phyloP scores from a whole-genome alignment of 2,888 invertebrate genomes.

The Aleiodes leptofemur region DNA sequence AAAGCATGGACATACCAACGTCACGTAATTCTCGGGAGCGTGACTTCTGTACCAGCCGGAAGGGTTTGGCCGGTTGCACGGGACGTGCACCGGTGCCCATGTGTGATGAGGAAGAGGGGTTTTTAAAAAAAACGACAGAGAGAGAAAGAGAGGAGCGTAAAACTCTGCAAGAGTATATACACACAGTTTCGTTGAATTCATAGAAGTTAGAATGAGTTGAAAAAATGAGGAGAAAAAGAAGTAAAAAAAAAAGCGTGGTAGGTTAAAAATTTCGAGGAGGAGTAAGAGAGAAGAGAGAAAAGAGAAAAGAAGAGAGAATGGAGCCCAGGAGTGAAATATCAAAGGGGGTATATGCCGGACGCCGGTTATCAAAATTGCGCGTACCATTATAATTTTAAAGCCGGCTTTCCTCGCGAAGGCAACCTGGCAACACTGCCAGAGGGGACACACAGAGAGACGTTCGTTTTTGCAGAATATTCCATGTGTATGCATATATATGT shows the following conservation, averaged over 20 bases:
- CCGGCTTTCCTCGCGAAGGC: slow-evolving; percentile 70
- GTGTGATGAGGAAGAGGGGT: not conserved
- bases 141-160: not conserved
- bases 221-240: too few species aligned
- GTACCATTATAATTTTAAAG: slow-evolving; percentile 75
- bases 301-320: slow-evolving; percentile 39
- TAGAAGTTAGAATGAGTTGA: too few species aligned
- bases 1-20: not conserved
- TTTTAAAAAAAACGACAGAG: too few species aligned
- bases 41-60: slow-evolving; percentile 49
- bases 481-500: not conserved
- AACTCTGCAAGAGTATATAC: slow-evolving; percentile 9
- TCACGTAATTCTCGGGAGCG: slow-evolving; percentile 51
- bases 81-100: slow-evolving; percentile 43
- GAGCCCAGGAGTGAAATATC: slow-evolving; percentile 62
- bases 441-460: slow-evolving; percentile 41
- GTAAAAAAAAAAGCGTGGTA: slow-evolving; percentile 28
- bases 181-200: slow-evolving; percentile 6
- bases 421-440: slow-evolving; percentile 52
- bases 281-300: slow-evolving; percentile 37
- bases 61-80: slow-evolving; percentile 46
- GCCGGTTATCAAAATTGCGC: slow-evolving; percentile 75
- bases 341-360: slow-evolving; percentile 61
- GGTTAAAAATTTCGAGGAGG: slow-evolving; percentile 53
- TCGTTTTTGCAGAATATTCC: slow-evolving; percentile 4